phyloP scores from a whole-genome alignment of 2,113 vertebrate genomes.

The Melanotaenia duboulayi region DNA sequence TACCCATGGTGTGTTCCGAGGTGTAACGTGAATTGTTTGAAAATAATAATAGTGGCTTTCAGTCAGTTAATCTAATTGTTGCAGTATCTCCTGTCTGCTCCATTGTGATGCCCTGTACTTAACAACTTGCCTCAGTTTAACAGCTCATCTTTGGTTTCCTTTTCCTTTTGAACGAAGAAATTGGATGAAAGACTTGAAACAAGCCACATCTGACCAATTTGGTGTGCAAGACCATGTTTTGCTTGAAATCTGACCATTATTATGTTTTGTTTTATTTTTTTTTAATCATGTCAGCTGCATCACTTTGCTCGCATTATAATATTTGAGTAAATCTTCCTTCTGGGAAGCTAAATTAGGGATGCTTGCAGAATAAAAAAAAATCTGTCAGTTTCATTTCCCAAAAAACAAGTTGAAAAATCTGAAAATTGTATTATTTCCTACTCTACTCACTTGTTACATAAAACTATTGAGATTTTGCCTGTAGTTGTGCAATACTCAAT shows the following conservation, averaged over 20 bases:
- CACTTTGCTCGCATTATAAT: neutral
- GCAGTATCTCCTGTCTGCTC: conserved; percentile 30
- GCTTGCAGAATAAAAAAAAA: neutral
- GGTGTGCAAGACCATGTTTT: conserved; percentile 59
- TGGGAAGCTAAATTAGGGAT: neutral
- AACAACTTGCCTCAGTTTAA: conserved; percentile 10
- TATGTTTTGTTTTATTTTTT: neutral
- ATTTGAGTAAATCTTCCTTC: neutral
- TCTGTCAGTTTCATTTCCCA: too few species aligned
- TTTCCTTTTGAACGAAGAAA: conserved; percentile 28
- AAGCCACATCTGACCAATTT: conserved; percentile 33
- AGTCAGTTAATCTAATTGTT: conserved; percentile 25
- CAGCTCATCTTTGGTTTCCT: conserved; percentile 30
- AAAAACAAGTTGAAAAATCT: too few species aligned
- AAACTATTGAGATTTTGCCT: too few species aligned
- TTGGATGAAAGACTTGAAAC: conserved; percentile 36
- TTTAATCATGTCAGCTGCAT: conserved; percentile 4
- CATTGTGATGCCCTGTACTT: conserved; percentile 21
- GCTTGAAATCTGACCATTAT: neutral
- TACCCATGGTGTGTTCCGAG: conserved; percentile 50
- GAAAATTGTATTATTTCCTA: too few species aligned
- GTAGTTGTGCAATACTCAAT: neutral
- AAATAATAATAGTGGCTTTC: conserved; percentile 40
- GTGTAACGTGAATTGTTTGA: conserved; percentile 26
- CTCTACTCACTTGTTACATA: too few species aligned